Percentiles rank a stretch among this genome's conserved stretches.
These are phyloP conservation scores for Vidua chalybeata DNA, from an alignment of 2,113 vertebrate species.

Conservation along the genomic window DNA sequence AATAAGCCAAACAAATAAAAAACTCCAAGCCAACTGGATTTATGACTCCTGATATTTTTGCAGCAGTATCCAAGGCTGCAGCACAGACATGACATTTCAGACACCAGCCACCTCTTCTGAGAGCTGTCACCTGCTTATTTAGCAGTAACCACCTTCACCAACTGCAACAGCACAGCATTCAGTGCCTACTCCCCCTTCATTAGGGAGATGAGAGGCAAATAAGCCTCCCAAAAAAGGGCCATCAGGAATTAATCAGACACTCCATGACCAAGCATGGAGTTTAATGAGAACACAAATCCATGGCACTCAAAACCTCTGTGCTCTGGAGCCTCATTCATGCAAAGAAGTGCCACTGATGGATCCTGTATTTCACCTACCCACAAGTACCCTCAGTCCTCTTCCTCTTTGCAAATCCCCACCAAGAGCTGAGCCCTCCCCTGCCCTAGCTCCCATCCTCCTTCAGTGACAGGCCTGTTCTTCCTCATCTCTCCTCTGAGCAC, in stretches of 20 bases:
- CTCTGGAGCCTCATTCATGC: background rate
- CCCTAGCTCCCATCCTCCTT: background rate
- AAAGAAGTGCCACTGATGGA: background rate
- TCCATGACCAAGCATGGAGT: background rate
- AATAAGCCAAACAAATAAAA: background rate
- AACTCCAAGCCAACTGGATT: background rate
- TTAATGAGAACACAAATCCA: background rate
- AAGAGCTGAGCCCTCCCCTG: background rate
- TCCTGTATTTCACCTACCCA: accelerated
- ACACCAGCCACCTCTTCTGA: background rate
- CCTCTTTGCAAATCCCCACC: background rate
- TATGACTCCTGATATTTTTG: background rate
- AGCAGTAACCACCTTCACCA: background rate
- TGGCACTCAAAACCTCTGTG: background rate
- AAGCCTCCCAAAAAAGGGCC: background rate
- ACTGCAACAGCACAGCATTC: background rate
- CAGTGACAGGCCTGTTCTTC: background rate
- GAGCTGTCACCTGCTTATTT: background rate
- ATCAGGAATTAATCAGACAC: background rate
- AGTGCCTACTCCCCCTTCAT: background rate
- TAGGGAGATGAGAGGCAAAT: background rate
- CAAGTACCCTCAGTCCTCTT: background rate
- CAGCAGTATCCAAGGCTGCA: background rate
- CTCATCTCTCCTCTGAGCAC: background rate
- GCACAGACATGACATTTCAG: background rate